phyloP scores from a whole-genome alignment of 2,797 vertebrate species.

The Micromesistius poutassou region DNA sequence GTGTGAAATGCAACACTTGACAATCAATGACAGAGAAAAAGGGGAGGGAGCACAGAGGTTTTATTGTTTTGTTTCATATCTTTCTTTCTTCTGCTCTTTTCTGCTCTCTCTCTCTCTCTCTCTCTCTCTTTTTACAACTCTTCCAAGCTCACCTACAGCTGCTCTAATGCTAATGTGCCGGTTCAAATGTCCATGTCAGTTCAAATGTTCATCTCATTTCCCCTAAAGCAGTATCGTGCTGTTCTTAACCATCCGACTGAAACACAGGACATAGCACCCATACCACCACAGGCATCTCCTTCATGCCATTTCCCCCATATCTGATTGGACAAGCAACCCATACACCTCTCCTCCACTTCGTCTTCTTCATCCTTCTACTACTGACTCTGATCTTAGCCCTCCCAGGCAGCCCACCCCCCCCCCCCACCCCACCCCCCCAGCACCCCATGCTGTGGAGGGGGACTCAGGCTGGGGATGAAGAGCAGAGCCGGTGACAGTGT shows the following conservation, averaged over 20 bases:
- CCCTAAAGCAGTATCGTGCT: too few relatives aligned
- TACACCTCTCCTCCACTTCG: neutral
- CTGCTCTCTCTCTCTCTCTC: constrained; percentile 4
- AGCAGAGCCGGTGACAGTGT: constrained; percentile 42
- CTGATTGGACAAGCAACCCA: too few relatives aligned
- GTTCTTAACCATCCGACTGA: too few relatives aligned
- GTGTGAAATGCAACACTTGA: too few relatives aligned
- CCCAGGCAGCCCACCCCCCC: neutral
- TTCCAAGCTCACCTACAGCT: neutral
- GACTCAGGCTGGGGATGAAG: constrained; percentile 36
- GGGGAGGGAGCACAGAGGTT: too few relatives aligned
- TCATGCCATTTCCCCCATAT: too few relatives aligned
- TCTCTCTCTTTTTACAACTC: neutral
- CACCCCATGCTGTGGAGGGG: constrained; percentile 15
- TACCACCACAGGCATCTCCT: too few relatives aligned
- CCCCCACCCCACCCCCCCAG: neutral
- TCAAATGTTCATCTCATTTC: too few relatives aligned
- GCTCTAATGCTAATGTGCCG: constrained; percentile 18
- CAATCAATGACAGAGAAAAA: too few relatives aligned
- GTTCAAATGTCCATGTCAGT: too few relatives aligned
- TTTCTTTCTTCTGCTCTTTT: neutral
- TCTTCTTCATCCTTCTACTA: neutral
- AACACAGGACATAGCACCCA: too few relatives aligned
- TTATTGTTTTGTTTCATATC: neutral
- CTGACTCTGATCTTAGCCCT: neutral